Percentiles rank a stretch among this genome's conserved stretches.
Evolutionary conservation across 1,140 invertebrate genomes (phyloP).

Genomic region (Scaptodrosophila lebanonensis): DNA sequence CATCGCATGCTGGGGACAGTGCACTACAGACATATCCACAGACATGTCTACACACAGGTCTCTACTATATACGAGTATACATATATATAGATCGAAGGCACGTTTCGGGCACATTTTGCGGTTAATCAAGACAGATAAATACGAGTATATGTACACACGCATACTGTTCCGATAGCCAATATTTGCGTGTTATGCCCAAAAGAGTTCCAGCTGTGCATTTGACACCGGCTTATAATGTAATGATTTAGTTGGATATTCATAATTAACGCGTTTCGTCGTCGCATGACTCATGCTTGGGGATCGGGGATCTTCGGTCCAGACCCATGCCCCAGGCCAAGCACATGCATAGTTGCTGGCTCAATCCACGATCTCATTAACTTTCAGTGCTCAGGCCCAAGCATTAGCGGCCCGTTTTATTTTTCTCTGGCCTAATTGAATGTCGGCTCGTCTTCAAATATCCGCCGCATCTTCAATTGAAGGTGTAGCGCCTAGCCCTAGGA

Average conservation of each 20-base stretch:
- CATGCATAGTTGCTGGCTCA: slow-evolving; percentile 13
- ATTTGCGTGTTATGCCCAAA: not conserved
- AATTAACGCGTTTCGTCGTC: slow-evolving; percentile 47
- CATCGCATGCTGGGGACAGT: no score
- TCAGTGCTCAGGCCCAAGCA: slow-evolving; percentile 27
- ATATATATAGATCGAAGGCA: no score
- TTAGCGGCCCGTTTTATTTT: slow-evolving; percentile 44
- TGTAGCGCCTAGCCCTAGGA: slow-evolving; percentile 44
- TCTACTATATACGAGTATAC: no score
- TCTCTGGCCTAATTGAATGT: slow-evolving; percentile 63
- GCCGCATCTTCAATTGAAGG: slow-evolving; percentile 36
- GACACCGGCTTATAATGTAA: slow-evolving; percentile 72
- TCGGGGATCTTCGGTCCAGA: not conserved
- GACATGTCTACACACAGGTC: no score
- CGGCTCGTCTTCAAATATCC: slow-evolving; percentile 62
- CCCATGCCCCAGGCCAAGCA: slow-evolving; percentile 21
- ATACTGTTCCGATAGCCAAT: no score
- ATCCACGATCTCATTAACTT: slow-evolving; percentile 64
- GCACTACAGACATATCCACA: no score
- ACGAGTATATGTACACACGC: no score
- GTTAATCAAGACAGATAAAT: slow-evolving; percentile 59
- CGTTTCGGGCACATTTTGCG: slow-evolving; percentile 30
- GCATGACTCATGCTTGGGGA: slow-evolving; percentile 37
- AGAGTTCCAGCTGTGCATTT: slow-evolving; percentile 61
- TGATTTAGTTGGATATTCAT: slow-evolving; percentile 74